Conservation (phyloP, 2,888 invertebrate species). For the Lasioglossum morio region DNA sequence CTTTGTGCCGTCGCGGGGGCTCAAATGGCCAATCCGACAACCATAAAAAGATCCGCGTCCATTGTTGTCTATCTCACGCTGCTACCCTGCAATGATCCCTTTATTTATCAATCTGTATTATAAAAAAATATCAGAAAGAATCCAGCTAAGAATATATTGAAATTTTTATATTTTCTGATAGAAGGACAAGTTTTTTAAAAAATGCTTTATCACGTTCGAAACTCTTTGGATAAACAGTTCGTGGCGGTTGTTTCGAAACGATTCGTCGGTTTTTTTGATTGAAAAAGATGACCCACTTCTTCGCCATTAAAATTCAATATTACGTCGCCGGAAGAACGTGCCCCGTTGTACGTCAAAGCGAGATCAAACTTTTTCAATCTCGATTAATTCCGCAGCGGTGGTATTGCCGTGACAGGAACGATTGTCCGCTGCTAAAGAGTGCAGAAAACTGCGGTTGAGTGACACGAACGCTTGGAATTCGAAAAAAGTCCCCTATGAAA, state of each 20-base stretch:
- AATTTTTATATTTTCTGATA: background rate
- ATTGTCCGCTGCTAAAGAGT: slow-evolving; percentile 73
- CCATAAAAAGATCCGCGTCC: slow-evolving; percentile 23
- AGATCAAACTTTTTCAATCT: slow-evolving; percentile 75
- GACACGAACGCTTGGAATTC: slow-evolving; percentile 71
- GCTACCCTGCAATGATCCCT: background rate
- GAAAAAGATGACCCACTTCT: slow-evolving; percentile 70
- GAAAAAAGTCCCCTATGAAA: slow-evolving; percentile 69
- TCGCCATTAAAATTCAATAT: slow-evolving; percentile 71
- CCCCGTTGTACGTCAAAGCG: slow-evolving; percentile 70
- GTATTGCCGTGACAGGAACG: slow-evolving; percentile 72
- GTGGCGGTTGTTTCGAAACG: background rate
- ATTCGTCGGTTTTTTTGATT: slow-evolving; percentile 41
- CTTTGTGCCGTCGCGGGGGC: slow-evolving; percentile 67
- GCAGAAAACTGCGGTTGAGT: slow-evolving; percentile 75
- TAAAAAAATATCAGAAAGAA: background rate
- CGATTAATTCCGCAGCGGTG: slow-evolving; percentile 71
- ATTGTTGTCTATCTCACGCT: slow-evolving; percentile 3
- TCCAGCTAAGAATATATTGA: background rate
- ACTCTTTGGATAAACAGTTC: background rate
- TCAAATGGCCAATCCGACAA: slow-evolving; percentile 77
- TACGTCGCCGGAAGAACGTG: slow-evolving; percentile 69
- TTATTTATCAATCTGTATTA: background rate
- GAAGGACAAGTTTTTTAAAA: background rate
- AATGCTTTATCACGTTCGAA: background rate